Conservation (phyloP, 2,888 invertebrate genomes). For the Augiades crinisus region DNA sequence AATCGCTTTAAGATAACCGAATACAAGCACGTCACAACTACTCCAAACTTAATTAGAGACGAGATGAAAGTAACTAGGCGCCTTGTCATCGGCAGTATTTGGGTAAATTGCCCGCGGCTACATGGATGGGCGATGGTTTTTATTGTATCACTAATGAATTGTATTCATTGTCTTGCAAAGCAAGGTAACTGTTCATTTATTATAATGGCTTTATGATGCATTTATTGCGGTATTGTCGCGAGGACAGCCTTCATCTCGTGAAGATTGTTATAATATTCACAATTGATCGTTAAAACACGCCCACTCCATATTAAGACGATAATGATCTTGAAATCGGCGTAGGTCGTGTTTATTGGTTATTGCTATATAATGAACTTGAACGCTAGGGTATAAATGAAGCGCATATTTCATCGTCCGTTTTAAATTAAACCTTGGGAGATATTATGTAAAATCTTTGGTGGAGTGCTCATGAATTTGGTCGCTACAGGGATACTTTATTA, state of each 20-base stretch:
- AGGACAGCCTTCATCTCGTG: conserved; percentile 46
- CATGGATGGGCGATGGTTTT: conserved; percentile 42
- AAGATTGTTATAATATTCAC: conserved; percentile 65
- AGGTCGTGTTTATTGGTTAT: conserved; percentile 67
- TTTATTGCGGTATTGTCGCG: conserved; percentile 46
- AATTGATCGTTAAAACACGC: conserved; percentile 61
- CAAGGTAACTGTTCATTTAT: conserved; percentile 62
- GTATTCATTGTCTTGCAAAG: conserved; percentile 60
- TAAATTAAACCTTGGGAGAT: too few species aligned
- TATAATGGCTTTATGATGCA: conserved; percentile 52
- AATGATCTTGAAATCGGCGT: conserved; percentile 73
- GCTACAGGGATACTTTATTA: too few species aligned
- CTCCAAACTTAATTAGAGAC: conserved; percentile 58
- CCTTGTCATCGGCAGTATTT: conserved; percentile 53
- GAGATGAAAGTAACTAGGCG: conserved; percentile 48
- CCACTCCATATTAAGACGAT: conserved; percentile 59
- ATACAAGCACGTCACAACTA: conserved; percentile 46
- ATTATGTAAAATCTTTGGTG: too few species aligned
- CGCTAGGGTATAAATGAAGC: conserved; percentile 8
- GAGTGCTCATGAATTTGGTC: too few species aligned
- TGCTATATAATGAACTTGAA: conserved; percentile 22
- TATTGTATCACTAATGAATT: conserved; percentile 63
- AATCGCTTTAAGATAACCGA: conserved; percentile 41
- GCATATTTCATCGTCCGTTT: background rate
- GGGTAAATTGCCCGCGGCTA: conserved; percentile 48